A percentile compares a stretch with the other conserved stretches of the same genome.
Conservation (phyloP, 1,140 invertebrate genomes). For the Bombus pyrosoma region DNA sequence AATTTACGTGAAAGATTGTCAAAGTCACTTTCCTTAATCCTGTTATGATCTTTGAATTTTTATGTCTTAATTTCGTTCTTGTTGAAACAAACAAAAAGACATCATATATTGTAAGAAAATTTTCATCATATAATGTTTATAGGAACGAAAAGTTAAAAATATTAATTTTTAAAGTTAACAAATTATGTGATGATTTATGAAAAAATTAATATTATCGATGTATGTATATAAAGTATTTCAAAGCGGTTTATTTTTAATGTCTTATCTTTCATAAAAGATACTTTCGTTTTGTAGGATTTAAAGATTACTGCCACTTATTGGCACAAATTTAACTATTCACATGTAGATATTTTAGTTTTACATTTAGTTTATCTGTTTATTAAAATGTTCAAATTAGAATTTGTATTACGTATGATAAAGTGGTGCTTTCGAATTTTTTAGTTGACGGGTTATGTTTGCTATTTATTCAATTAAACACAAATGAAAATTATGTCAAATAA, state of each 20-base stretch:
- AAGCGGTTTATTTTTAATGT: not conserved
- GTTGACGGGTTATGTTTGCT: not conserved
- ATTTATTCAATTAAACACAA: not conserved
- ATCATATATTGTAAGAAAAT: not conserved
- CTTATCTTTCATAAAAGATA: not conserved
- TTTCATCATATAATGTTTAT: not conserved
- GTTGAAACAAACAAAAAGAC: not conserved
- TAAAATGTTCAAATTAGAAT: slow-evolving; percentile 9
- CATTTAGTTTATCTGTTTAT: not conserved
- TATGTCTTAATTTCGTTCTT: not conserved
- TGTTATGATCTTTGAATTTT: not conserved
- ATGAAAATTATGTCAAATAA: not conserved
- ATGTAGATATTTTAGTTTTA: not conserved
- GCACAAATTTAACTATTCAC: slow-evolving; percentile 20
- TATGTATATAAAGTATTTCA: not conserved
- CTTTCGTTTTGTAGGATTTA: not conserved
- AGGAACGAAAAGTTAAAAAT: not conserved
- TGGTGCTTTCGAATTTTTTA: not conserved
- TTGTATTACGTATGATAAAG: not conserved
- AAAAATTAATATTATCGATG: not conserved
- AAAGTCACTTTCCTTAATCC: not conserved
- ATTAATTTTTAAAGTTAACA: not conserved
- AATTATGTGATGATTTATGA: not conserved
- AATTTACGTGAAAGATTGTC: not conserved
- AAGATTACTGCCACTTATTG: not conserved